These are phyloP conservation scores for Myrmecophaga tridactyla DNA, from an alignment of 2,113 vertebrate genomes.

Conservation along the genomic window DNA sequence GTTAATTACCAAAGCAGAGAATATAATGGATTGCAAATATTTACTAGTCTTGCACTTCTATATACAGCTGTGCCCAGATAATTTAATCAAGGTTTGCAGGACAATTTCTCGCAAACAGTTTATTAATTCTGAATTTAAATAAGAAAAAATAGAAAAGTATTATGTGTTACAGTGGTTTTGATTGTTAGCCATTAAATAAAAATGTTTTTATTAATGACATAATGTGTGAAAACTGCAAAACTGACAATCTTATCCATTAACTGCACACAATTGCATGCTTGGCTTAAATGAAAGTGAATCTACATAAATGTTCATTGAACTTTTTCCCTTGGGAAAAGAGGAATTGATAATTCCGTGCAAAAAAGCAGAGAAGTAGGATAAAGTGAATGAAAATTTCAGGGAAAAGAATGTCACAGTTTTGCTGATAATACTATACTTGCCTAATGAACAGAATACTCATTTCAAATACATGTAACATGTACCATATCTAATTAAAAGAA, in stretches of 20 bases:
- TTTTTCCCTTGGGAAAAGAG: slow-evolving; percentile 45
- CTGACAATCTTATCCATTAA: slow-evolving; percentile 30
- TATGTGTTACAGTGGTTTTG: slow-evolving; percentile 31
- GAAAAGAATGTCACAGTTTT: background rate
- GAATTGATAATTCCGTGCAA: slow-evolving; percentile 56
- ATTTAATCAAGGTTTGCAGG: slow-evolving; percentile 75
- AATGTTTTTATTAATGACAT: slow-evolving; percentile 51
- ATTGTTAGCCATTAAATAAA: slow-evolving; percentile 50
- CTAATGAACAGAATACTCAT: slow-evolving; percentile 30
- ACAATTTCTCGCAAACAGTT: slow-evolving; percentile 56
- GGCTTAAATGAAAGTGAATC: slow-evolving; percentile 22
- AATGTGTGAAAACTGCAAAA: slow-evolving; percentile 33
- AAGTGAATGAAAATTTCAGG: slow-evolving; percentile 53
- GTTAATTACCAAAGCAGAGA: slow-evolving; percentile 83
- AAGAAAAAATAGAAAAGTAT: slow-evolving; percentile 18
- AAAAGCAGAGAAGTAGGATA: slow-evolving; percentile 21
- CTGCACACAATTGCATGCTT: background rate
- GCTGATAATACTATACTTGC: slow-evolving; percentile 52
- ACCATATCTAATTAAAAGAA: slow-evolving; percentile 48
- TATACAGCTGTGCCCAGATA: slow-evolving; percentile 73
- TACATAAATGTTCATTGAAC: slow-evolving; percentile 51
- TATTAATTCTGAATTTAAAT: slow-evolving; percentile 64
- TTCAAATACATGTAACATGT: background rate
- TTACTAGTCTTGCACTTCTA: slow-evolving; percentile 72
- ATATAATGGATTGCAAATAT: slow-evolving; percentile 81